A percentile compares a stretch with the other conserved stretches of the same genome.
Conservation (phyloP, 2,888 invertebrate genomes). For the Machimus rusticus region DNA sequence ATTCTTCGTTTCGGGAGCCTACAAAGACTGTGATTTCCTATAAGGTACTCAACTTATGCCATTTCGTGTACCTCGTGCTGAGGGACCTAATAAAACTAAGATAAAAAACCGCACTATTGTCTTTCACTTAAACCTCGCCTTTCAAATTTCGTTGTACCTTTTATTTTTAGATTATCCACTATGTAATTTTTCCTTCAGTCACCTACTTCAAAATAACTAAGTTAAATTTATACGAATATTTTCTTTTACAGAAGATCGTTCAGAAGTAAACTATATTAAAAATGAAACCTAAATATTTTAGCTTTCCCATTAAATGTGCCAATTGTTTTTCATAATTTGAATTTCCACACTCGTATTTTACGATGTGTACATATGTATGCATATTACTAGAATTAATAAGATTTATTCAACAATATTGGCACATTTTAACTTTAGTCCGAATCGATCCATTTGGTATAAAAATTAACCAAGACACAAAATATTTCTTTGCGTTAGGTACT, state of each 20-base stretch:
- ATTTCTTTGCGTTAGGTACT: no score
- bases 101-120: neutral
- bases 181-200: neutral
- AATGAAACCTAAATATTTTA: no score
- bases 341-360: no score
- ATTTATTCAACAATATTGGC: no score
- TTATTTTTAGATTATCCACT: neutral
- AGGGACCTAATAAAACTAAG: constrained; percentile 31
- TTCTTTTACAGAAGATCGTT: neutral
- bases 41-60: constrained; percentile 46
- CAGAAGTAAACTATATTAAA: neutral
- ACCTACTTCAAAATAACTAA: neutral
- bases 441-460: no score
- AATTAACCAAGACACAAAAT: no score
- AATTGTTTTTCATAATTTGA: no score
- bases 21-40: constrained; percentile 55
- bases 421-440: no score
- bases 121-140: neutral
- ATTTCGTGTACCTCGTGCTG: constrained; percentile 21
- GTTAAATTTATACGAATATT: neutral
- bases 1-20: constrained; percentile 45
- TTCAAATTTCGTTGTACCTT: neutral
- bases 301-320: no score
- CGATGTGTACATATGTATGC: no score
- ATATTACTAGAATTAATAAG: no score